phyloP scores from a whole-genome alignment of 2,888 invertebrate species.

The Plagodis pulveraria region DNA sequence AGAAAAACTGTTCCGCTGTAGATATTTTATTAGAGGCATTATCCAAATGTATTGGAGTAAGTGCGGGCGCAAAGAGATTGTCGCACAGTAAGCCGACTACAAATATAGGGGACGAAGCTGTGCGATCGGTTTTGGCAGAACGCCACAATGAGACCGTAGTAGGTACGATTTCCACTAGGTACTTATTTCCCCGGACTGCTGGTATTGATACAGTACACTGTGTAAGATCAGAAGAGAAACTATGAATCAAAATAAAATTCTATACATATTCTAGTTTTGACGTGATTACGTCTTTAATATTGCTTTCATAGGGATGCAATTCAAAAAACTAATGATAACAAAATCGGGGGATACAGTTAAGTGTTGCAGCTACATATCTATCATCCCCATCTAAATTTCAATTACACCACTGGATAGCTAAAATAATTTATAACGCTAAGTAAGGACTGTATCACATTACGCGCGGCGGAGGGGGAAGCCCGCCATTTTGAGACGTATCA shows the following conservation, averaged over 20 bases:
- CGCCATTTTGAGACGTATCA: too few relatives aligned
- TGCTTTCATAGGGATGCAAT: too few relatives aligned
- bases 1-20: constrained; percentile 36
- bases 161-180: constrained; percentile 18
- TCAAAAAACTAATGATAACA: too few relatives aligned
- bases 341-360: too few relatives aligned
- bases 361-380: too few relatives aligned
- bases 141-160: constrained; percentile 48
- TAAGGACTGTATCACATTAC: too few relatives aligned
- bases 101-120: constrained; percentile 62
- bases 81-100: constrained; percentile 62
- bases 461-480: too few relatives aligned
- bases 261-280: not conserved
- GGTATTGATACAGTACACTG: constrained; percentile 9
- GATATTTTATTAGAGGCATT: constrained; percentile 41
- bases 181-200: constrained; percentile 21
- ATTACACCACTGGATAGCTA: too few relatives aligned
- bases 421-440: too few relatives aligned
- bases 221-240: constrained; percentile 18
- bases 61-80: constrained; percentile 54
- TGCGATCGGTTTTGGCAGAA: constrained; percentile 65
- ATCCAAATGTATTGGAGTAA: constrained; percentile 53
- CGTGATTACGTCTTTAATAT: too few relatives aligned
- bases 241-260: constrained; percentile 1
- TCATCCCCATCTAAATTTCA: too few relatives aligned